Evolutionary conservation across 1,140 invertebrate species (phyloP).

Genomic region (Euglossa dilemma): DNA sequence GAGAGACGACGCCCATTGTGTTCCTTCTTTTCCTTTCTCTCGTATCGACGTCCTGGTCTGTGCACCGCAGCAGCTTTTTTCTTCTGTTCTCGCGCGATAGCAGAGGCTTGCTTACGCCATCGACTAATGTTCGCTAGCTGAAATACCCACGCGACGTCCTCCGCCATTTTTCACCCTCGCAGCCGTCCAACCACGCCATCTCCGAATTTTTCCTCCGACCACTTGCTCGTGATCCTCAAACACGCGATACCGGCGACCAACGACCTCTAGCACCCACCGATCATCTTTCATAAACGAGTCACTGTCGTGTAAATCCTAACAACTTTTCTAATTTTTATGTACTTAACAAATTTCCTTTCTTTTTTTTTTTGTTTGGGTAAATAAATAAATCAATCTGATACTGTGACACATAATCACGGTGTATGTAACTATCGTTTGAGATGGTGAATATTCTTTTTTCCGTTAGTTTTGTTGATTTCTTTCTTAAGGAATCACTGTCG

Average conservation of each 20-base stretch:
- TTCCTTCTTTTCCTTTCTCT: conserved; percentile 48
- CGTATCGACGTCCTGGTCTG: conserved; percentile 49
- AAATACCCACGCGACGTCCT: conserved; percentile 35
- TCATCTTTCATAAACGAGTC: conserved; percentile 38
- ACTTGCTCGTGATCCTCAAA: no score
- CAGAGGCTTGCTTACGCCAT: conserved; percentile 53
- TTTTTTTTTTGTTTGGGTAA: no score
- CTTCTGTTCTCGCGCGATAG: conserved; percentile 45
- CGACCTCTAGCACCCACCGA: neutral
- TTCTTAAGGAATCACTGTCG: no score
- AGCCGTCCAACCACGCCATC: neutral
- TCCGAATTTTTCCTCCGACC: neutral
- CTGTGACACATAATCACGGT: no score
- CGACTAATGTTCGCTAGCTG: conserved; percentile 54
- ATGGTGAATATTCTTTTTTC: no score
- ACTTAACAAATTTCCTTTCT: no score
- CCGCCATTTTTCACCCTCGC: conserved; percentile 45
- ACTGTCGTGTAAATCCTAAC: neutral
- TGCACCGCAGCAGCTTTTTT: conserved; percentile 51
- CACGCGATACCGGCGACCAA: no score
- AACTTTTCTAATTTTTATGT: no score
- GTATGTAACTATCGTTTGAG: no score
- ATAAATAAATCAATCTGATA: no score
- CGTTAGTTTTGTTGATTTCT: no score
- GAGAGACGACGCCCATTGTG: conserved; percentile 56